Evolutionary conservation across 2,113 vertebrate species (phyloP), one percentile per base, ranked within the genome.

Genomic region (Seriola rivoliana): DNA sequence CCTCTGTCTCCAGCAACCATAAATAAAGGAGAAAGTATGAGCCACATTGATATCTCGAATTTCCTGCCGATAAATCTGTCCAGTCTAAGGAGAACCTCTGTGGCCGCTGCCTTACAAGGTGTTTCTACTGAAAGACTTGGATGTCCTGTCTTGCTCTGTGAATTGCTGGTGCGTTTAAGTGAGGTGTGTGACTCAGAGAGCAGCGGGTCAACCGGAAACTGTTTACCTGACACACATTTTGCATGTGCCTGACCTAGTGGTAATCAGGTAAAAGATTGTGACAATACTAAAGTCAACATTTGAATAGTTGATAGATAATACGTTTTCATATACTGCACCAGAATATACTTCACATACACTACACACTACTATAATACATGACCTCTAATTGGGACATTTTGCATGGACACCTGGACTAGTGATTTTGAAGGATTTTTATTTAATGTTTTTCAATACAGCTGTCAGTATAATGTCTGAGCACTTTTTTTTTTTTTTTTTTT

Each of bases 61-160:
- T 50, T 11, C 42, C 44, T 40, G 55, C 7, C n/a, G 34, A 19
- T 63, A 57, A 76, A 67, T 78, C 68, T 55, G 67, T 38, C 12
- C 8, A 1, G 11, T 29, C 4, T 5, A 14, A 58, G 34, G 23
- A 16, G 17, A 40, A 46, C 14, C 1, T 3, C 42, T 13, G 25
- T 4, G 4, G 23, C 25, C 19, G 46, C 52, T 32, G 48, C 90
- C 81, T 78, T 78, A 82, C 44, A 82, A 57, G 78, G 84, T 74
- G 71, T 63, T 74, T 64, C 46, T 75, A 73, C 75, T 52, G 75
- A 57, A 63, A 73, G 36, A 17, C 48, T 42, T 17, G 58, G 29
- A 23, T 44, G 60, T 48, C 3, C 36, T 4, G 36, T 71, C 44
- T 52, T 5, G 7, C 55, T 29, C 54, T 17, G 48, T 58, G 64